phyloP scores from a whole-genome alignment of 2,797 vertebrate species.

The Myiotriccus ornatus region DNA sequence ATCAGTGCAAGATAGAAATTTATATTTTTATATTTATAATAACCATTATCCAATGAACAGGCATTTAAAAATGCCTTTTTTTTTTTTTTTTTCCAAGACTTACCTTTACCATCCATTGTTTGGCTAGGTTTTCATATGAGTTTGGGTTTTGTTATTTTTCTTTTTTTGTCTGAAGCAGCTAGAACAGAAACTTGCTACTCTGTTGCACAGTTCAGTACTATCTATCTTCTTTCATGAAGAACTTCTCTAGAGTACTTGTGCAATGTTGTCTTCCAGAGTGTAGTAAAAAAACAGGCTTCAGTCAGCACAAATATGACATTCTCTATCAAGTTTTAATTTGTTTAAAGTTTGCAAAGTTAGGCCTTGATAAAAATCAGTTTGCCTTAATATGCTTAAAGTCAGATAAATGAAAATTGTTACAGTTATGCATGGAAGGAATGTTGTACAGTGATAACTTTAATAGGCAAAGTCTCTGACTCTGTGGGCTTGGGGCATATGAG shows the following conservation, averaged over 20 bases:
- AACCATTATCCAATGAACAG: not conserved
- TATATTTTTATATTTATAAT: not conserved
- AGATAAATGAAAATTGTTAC: not conserved
- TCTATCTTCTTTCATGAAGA: not conserved
- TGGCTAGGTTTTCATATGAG: not conserved
- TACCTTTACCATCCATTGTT: not conserved
- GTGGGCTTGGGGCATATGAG: not conserved
- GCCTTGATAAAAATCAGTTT: not conserved
- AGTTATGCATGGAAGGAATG: not conserved
- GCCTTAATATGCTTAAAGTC: not conserved
- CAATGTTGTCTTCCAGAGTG: not conserved
- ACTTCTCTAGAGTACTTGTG: not conserved
- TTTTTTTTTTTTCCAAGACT: not conserved
- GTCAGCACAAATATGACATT: not conserved
- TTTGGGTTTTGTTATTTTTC: not conserved
- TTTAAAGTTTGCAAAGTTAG: not conserved
- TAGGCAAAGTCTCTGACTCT: not conserved
- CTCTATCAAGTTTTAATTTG: not conserved
- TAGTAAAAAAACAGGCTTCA: not conserved
- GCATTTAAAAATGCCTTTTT: not conserved
- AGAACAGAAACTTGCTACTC: not conserved
- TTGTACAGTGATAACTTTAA: not conserved
- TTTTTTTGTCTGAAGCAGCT: not conserved
- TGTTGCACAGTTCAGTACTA: not conserved
- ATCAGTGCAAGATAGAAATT: not conserved